Percentiles rank a stretch among this genome's conserved stretches.
phyloP scores from a whole-genome alignment of 2,113 vertebrate species.

The Oryzias javanicus region DNA sequence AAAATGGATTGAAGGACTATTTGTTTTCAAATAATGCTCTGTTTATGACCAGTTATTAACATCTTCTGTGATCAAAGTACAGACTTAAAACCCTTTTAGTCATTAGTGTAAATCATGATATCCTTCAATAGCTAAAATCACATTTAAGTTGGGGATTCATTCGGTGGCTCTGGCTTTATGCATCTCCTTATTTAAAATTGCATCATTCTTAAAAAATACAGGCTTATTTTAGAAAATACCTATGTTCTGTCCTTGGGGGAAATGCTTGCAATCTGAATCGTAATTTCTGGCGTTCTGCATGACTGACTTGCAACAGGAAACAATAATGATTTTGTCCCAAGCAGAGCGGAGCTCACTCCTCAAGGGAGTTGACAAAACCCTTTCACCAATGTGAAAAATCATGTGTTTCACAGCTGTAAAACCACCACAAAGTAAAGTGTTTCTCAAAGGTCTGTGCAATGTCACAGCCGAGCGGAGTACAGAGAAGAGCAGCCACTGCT shows the following conservation, averaged over 20 bases:
- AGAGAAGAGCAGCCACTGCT: neutral
- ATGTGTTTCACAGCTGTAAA: neutral
- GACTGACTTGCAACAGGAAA: conserved; percentile 1
- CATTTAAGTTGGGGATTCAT: too few species aligned
- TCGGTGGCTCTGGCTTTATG: too few species aligned
- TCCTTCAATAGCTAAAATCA: too few species aligned
- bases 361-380: neutral
- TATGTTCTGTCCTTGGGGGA: neutral
- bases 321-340: neutral
- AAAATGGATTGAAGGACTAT: too few species aligned
- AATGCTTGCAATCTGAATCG: neutral
- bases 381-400: neutral
- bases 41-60: conserved; percentile 53
- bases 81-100: conserved; percentile 8
- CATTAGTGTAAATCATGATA: too few species aligned
- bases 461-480: neutral
- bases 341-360: neutral
- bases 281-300: neutral
- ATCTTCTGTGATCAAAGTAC: conserved; percentile 24
- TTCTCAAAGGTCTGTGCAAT: neutral
- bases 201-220: neutral
- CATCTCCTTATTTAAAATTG: neutral
- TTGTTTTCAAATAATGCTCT: conserved; percentile 36
- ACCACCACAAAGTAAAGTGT: neutral
- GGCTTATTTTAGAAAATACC: neutral